phyloP scores from a whole-genome alignment of 2,113 vertebrate species.

The Sardina pilchardus region DNA sequence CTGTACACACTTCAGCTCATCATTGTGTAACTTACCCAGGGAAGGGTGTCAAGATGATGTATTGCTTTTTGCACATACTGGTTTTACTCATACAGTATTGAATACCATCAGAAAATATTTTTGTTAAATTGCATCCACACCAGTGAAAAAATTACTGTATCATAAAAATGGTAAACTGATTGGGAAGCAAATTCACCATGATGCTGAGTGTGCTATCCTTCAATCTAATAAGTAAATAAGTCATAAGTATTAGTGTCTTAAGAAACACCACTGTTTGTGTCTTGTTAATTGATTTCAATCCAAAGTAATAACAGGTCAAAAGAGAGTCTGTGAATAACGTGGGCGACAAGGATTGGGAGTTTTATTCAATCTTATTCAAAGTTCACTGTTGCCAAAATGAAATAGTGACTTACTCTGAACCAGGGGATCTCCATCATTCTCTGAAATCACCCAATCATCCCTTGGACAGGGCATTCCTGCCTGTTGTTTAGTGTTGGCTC shows the following conservation, averaged over 20 bases:
- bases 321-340: background rate
- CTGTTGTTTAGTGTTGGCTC: slow-evolving; percentile 9
- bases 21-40: background rate
- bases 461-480: slow-evolving; percentile 21
- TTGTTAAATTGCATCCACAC: background rate
- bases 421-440: slow-evolving; percentile 10
- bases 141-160: background rate
- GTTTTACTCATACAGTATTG: background rate
- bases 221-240: background rate
- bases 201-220: background rate
- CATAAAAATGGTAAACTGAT: background rate
- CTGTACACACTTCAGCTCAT: background rate
- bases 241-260: too few species aligned
- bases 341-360: background rate
- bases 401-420: background rate
- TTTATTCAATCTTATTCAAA: background rate
- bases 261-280: background rate
- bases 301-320: background rate
- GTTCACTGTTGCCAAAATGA: background rate
- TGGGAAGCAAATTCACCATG: background rate
- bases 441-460: slow-evolving; percentile 30
- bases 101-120: background rate
- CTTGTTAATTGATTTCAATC: background rate
- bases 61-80: background rate
- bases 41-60: background rate